Percentiles rank a stretch among this genome's conserved stretches.
Conservation (phyloP, 2,888 invertebrate species). For the Sinohyriopsis cumingii region DNA sequence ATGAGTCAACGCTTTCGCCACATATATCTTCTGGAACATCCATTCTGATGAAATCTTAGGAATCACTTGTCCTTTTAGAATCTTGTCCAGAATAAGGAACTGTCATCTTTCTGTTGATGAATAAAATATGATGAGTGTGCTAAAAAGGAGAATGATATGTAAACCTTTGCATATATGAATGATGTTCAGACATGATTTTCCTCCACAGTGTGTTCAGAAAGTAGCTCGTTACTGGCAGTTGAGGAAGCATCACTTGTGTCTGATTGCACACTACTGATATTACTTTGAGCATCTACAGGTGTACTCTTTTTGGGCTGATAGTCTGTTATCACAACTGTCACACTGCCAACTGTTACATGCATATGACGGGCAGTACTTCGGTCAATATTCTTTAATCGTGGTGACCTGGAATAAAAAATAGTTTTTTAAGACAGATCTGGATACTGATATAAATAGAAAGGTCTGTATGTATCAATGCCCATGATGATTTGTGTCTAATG, state of each 20-base stretch:
- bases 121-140: no score
- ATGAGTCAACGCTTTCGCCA: no score
- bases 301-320: conserved; percentile 73
- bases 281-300: conserved; percentile 38
- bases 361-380: conserved; percentile 92
- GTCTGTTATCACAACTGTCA: conserved; percentile 97
- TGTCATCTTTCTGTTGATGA: no score
- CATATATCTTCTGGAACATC: no score
- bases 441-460: background rate
- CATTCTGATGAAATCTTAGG: no score
- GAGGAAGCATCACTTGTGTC: conserved; percentile 61
- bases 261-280: conserved; percentile 42
- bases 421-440: background rate
- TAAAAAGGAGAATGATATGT: no score
- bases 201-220: conserved; percentile 17
- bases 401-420: conserved; percentile 74
- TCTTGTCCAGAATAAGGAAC: no score
- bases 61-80: no score
- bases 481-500: background rate
- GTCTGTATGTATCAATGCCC: background rate
- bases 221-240: conserved; percentile 38
- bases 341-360: conserved; percentile 96
- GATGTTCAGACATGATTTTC: no score
- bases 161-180: no score
- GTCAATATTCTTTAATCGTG: conserved; percentile 89